Evolutionary conservation across 1,140 invertebrate species (phyloP).

Genomic region (Platorchestia sp.): DNA sequence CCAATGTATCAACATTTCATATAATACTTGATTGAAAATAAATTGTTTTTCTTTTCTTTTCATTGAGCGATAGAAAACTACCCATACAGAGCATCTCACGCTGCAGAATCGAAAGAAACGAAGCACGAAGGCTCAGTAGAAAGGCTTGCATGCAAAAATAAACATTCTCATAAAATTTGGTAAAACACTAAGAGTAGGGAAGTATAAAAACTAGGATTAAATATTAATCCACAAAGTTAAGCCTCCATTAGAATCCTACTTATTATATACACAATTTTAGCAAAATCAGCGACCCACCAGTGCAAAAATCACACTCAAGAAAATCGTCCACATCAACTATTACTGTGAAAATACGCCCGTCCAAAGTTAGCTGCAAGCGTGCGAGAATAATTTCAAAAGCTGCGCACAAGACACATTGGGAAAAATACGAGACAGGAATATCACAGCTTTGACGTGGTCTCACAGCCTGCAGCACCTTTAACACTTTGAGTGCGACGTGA

Average conservation of each 20-base stretch:
- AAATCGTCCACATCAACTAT: too few relatives aligned
- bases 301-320: too few relatives aligned
- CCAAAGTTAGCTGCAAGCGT: not conserved
- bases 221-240: not conserved
- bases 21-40: too few relatives aligned
- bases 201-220: not conserved
- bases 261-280: too few relatives aligned
- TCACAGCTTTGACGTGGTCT: not conserved
- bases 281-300: too few relatives aligned
- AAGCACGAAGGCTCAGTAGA: not conserved
- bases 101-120: not conserved
- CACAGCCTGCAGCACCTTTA: too few relatives aligned
- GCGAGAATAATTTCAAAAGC: not conserved
- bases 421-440: not conserved
- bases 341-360: not conserved
- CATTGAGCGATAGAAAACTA: not conserved
- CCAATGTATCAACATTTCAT: too few relatives aligned
- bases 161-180: not conserved
- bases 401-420: not conserved
- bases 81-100: not conserved
- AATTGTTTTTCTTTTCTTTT: too few relatives aligned
- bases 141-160: not conserved
- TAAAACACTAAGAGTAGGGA: not conserved
- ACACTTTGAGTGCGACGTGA: too few relatives aligned
- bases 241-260: not conserved